A percentile compares a stretch with the other conserved stretches of the same genome.
These are phyloP conservation scores for Pelusios castaneus DNA, from an alignment of 2,113 vertebrate species.

Conservation along the genomic window DNA sequence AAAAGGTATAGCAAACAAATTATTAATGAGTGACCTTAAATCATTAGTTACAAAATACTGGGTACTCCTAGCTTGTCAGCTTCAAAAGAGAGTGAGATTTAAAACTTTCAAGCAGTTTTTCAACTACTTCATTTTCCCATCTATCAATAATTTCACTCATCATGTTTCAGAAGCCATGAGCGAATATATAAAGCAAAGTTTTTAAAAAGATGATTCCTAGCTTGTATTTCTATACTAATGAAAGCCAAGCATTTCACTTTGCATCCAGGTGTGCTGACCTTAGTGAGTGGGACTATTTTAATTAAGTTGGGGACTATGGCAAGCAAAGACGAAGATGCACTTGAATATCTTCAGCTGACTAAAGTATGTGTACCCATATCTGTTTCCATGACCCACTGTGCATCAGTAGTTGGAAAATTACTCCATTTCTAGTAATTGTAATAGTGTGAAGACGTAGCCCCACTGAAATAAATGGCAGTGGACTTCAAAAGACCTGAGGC, in stretches of 20 bases:
- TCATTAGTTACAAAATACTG: not conserved
- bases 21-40: constrained; percentile 24
- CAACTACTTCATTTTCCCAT: not conserved
- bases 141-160: not conserved
- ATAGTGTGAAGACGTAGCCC: not conserved
- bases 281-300: constrained; percentile 35
- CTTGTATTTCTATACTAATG: constrained; percentile 37
- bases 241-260: constrained; percentile 8
- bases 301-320: not conserved
- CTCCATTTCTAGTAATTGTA: not conserved
- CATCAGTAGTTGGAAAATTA: not conserved
- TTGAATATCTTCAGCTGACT: not conserved
- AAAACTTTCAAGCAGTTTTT: not conserved
- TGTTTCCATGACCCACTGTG: not conserved
- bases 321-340: not conserved
- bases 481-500: not conserved
- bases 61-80: not conserved
- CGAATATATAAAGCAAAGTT: constrained; percentile 7
- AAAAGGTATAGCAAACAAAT: not conserved
- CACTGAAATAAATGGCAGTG: not conserved
- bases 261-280: not conserved
- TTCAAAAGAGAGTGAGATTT: constrained; percentile 5
- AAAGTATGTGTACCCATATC: not conserved
- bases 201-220: constrained; percentile 27
- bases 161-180: constrained; percentile 12